Evolutionary conservation across 1,140 invertebrate genomes (phyloP), one percentile per base, ranked within the genome.

Genomic region (Octopus bimaculoides): DNA sequence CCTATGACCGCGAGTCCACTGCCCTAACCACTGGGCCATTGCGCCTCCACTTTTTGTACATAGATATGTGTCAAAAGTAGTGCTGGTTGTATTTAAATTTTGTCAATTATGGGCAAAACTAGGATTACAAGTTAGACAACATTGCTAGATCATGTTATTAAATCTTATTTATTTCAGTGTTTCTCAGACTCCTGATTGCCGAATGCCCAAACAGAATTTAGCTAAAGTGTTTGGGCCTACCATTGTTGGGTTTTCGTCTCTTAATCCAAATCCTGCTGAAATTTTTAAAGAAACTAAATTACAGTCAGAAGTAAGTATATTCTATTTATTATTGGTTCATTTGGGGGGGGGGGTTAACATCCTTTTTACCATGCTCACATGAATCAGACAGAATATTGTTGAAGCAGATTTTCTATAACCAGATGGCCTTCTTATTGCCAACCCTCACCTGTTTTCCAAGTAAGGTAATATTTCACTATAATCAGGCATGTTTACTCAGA

Each of bases 211-310:
- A 12, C 90, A 89, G 52, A 96, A 96, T 91, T 90, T 97, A 20
- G 93, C 95, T 0, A 94, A 93, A 87, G 92, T 96, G 12, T 96
- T 97, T 90, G 95, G 95, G 6, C 95, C 95, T 5, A 96, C 95
- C 4, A 91, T 97, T 76, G 92, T 97, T 61, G 95, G 95, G 0
- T 95, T 94, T 85, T 96, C 95, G 1, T 92, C 90, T 14, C 88
- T 92, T 3, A 92, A 95, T 83, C 92, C 93, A 0, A 92, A 93
- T 82, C 91, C 92, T 3, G 91, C 92, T 80, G 92, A 95, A 87
- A 90, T 95, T 7, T 52, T 75, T 6, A 90, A 87, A 52, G 93
- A 94, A 85, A 94, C 92, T 0, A 91, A 89, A 77, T 91, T 92
- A 84, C 93, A 94, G 89, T 91, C 91, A 73, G 89, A 90, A 84